These are phyloP conservation scores for Littorina saxatilis DNA, from an alignment of 1,140 invertebrate genomes.

Conservation along the genomic window DNA sequence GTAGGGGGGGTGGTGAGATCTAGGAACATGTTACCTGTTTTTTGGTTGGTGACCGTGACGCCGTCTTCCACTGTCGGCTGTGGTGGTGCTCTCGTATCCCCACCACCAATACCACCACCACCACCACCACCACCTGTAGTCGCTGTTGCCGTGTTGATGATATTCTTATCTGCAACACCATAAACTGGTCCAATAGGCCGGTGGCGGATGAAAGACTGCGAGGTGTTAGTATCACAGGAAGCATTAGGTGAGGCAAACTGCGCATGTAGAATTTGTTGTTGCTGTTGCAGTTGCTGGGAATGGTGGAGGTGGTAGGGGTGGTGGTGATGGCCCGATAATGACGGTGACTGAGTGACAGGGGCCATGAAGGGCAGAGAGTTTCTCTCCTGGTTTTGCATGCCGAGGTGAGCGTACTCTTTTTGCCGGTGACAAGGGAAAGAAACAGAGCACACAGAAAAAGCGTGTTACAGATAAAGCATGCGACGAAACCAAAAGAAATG, in stretches of 20 bases:
- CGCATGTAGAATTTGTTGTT: not conserved
- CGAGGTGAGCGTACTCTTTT: not conserved
- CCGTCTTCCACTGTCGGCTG: not conserved
- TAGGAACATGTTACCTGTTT: conserved; percentile 51
- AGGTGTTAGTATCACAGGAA: conserved; percentile 4
- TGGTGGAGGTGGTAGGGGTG: not conserved
- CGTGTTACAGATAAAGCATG: not conserved
- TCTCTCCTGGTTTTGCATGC: not conserved
- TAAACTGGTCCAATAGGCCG: conserved; percentile 9
- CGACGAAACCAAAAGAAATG: not conserved
- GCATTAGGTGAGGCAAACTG: conserved; percentile 1
- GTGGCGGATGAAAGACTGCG: not conserved
- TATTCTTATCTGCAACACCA: conserved; percentile 24
- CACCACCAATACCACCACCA: conserved; percentile 2
- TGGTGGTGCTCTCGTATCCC: not conserved
- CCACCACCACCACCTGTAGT: conserved; percentile 1
- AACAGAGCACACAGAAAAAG: not conserved
- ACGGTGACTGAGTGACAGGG: not conserved
- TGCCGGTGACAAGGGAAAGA: not conserved
- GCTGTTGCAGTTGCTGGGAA: not conserved
- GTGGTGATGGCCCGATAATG: not conserved
- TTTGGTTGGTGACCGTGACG: conserved; percentile 15
- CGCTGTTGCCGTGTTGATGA: not conserved
- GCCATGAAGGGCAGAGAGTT: not conserved
- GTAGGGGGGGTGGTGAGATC: conserved; percentile 46